A percentile compares a stretch with the other conserved stretches of the same genome.
Conservation (phyloP, 2,113 vertebrate species). For the Loxodonta africana region DNA sequence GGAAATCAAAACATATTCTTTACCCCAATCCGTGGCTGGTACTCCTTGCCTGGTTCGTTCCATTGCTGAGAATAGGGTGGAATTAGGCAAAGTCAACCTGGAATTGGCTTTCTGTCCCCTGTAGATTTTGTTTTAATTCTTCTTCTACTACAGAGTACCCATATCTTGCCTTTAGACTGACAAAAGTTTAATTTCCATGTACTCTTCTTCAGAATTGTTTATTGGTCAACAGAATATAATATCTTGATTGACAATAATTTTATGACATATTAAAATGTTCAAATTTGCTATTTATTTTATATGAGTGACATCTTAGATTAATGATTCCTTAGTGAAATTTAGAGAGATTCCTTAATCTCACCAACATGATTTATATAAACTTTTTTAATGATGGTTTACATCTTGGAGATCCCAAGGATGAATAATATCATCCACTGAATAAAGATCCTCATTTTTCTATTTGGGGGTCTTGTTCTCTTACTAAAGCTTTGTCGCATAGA, state of each 20-base stretch:
- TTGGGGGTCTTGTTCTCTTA: background rate
- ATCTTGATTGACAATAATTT: constrained; percentile 19
- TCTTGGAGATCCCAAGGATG: background rate
- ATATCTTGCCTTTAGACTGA: background rate
- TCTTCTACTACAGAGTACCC: background rate
- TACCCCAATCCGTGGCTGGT: background rate
- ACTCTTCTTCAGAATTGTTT: background rate
- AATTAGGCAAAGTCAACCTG: background rate
- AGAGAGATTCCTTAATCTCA: background rate
- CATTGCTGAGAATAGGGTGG: background rate
- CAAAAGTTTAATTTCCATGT: background rate
- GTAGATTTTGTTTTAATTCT: background rate
- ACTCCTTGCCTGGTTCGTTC: background rate
- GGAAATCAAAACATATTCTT: background rate
- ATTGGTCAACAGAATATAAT: background rate
- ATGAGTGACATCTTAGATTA: background rate
- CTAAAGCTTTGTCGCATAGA: background rate
- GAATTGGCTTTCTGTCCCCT: background rate
- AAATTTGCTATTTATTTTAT: constrained; percentile 40
- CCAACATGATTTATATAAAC: background rate
- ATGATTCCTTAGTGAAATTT: constrained; percentile 19
- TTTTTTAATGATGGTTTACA: background rate
- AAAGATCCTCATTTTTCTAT: background rate
- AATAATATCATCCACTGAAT: background rate
- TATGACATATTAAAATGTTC: constrained; percentile 22